Conservation (phyloP, 2,888 invertebrate species). For the Trisateles emortualis region DNA sequence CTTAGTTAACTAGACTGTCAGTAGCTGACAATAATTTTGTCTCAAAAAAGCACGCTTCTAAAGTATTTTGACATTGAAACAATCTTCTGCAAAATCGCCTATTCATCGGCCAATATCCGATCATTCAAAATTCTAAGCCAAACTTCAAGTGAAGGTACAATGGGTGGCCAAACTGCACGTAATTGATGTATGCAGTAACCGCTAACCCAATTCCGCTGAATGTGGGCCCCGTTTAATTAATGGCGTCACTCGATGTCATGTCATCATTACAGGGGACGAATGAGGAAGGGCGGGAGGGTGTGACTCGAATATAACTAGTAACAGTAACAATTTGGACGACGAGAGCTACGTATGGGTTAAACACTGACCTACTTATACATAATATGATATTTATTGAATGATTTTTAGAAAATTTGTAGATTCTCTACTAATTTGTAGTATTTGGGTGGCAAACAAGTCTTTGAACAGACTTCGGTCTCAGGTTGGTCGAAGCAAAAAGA, state of each 20-base stretch:
- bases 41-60: no score
- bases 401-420: no score
- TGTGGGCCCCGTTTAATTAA: conserved; percentile 61
- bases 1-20: no score
- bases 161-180: conserved; percentile 32
- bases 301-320: conserved; percentile 44
- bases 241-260: conserved; percentile 60
- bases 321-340: conserved; percentile 49
- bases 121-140: conserved; percentile 11
- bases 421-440: no score
- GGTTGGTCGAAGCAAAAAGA: no score
- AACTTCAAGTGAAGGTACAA: conserved; percentile 25
- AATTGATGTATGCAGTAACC: conserved; percentile 49
- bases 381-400: no score
- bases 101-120: not conserved
- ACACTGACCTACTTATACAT: no score
- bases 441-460: no score
- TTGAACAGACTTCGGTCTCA: no score
- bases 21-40: no score
- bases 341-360: conserved; percentile 25
- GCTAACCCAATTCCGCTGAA: conserved; percentile 52
- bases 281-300: conserved; percentile 12
- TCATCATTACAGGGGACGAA: conserved; percentile 45
- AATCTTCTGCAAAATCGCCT: not conserved
- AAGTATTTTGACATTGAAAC: no score